These are phyloP conservation scores for Chascanopsetta lugubris DNA, from an alignment of 2,113 vertebrate genomes.

Conservation along the genomic window DNA sequence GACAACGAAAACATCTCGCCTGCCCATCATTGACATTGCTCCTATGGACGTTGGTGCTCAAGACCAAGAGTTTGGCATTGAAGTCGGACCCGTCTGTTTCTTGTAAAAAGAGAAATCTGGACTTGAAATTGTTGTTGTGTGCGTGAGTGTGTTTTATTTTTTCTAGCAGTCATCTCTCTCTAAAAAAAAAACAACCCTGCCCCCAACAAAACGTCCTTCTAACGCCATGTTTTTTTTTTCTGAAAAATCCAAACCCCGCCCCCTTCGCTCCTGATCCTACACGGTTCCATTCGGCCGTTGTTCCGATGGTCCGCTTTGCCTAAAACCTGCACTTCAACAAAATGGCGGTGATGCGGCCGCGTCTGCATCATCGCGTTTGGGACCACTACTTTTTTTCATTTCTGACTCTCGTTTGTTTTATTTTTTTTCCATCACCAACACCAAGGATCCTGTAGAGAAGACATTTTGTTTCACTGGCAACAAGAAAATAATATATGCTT, in stretches of 20 bases:
- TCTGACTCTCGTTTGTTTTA: conserved; percentile 63
- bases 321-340: conserved; percentile 86
- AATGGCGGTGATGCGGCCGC: conserved; percentile 82
- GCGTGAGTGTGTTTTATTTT: conserved; percentile 81
- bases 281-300: conserved; percentile 79
- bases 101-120: conserved; percentile 99
- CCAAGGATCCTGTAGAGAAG: conserved; percentile 84
- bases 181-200: conserved; percentile 71
- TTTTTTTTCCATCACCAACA: conserved; percentile 80
- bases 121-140: conserved; percentile 92
- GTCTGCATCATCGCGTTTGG: conserved; percentile 73
- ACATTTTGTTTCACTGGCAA: conserved; percentile 88
- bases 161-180: conserved; percentile 95
- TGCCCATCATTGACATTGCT: conserved; percentile 98
- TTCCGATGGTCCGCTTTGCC: conserved; percentile 87
- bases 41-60: conserved; percentile 97
- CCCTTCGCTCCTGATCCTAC: conserved; percentile 61
- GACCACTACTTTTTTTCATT: conserved; percentile 82
- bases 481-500: conserved; percentile 89
- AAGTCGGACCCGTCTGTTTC: conserved; percentile 97
- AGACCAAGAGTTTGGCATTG: conserved; percentile 97
- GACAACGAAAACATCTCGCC: conserved; percentile 96
- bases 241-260: conserved; percentile 79
- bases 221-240: conserved; percentile 80
- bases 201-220: conserved; percentile 79